Conservation (phyloP, 23 tunicate genomes). For the Styela plicata region DNA sequence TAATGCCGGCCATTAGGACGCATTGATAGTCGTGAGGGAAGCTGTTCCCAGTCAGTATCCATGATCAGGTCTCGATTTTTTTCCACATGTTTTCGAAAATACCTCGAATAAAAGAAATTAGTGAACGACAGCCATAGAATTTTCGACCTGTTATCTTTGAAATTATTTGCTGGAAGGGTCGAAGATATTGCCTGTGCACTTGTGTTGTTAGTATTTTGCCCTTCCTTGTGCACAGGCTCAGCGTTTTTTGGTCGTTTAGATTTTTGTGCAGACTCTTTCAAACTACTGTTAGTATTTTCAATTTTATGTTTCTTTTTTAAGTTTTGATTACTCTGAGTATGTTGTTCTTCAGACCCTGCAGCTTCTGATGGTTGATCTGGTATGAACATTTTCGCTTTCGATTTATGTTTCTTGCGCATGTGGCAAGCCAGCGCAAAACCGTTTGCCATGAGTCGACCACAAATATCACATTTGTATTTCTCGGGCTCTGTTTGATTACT, state of each 20-base stretch:
- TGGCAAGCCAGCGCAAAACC: constrained; percentile 68
- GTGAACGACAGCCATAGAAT: neutral
- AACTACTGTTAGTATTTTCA: no score
- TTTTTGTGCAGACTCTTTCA: neutral
- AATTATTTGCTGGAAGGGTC: neutral
- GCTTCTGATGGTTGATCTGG: constrained; percentile 24
- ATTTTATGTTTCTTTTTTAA: neutral
- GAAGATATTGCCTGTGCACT: neutral
- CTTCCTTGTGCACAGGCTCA: constrained; percentile 21
- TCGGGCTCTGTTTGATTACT: neutral
- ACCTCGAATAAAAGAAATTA: neutral
- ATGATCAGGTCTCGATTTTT: neutral
- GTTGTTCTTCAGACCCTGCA: neutral
- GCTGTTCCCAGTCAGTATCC: neutral
- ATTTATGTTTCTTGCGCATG: constrained; percentile 75
- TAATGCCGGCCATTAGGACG: neutral
- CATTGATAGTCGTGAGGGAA: neutral
- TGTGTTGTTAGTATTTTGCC: neutral
- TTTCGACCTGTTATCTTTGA: neutral
- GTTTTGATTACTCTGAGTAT: neutral
- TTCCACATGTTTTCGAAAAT: neutral
- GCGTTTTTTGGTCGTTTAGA: constrained; percentile 7
- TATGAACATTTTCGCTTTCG: constrained; percentile 46
- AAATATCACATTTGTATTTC: constrained; percentile 31
- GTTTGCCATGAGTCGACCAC: constrained; percentile 29